Percentiles rank a stretch among this genome's conserved stretches.
Evolutionary conservation across 2,797 vertebrate genomes (phyloP).

Genomic region (Remorina albescens): DNA sequence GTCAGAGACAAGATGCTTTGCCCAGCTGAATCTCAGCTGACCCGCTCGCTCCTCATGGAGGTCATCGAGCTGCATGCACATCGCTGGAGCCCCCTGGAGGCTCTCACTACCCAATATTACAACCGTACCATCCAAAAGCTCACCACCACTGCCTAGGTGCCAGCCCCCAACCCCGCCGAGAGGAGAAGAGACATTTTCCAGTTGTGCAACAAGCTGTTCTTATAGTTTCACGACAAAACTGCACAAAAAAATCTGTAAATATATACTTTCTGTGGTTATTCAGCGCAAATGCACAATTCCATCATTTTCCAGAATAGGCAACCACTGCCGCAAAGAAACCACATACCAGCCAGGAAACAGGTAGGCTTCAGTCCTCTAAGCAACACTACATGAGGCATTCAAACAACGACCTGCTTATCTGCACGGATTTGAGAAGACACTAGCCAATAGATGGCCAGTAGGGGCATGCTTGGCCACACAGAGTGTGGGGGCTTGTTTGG

Average conservation of each 20-base stretch:
- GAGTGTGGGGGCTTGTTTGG: conserved; percentile 25
- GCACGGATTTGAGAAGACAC: conserved; percentile 18
- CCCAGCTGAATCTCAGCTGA: conserved; percentile 95
- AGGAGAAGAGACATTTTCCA: conserved; percentile 43
- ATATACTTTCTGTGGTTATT: conserved; percentile 18
- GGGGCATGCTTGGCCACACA: conserved; percentile 57
- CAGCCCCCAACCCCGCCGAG: conserved; percentile 19
- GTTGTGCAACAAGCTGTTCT: conserved; percentile 4
- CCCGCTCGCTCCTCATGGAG: conserved; percentile 96
- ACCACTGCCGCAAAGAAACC: conserved; percentile 31
- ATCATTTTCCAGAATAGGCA: neutral
- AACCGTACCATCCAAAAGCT: conserved; percentile 99
- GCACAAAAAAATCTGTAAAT: conserved; percentile 8
- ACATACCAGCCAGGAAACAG: conserved; percentile 1
- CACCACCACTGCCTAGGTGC: conserved; percentile 83
- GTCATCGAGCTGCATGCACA: conserved; percentile 98
- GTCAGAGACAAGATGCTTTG: conserved; percentile 98
- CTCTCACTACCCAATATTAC: conserved; percentile 97
- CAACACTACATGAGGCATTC: conserved; percentile 14
- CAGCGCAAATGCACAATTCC: conserved; percentile 11
- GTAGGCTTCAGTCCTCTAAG: neutral
- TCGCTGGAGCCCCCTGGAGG: conserved; percentile 95
- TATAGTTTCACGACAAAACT: conserved; percentile 27
- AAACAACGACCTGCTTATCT: conserved; percentile 17
- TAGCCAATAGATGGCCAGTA: conserved; percentile 36